A percentile compares a stretch with the other conserved stretches of the same genome.
These are phyloP conservation scores for Sicus ferrugineus DNA, from an alignment of 2,888 invertebrate genomes.

Conservation along the genomic window DNA sequence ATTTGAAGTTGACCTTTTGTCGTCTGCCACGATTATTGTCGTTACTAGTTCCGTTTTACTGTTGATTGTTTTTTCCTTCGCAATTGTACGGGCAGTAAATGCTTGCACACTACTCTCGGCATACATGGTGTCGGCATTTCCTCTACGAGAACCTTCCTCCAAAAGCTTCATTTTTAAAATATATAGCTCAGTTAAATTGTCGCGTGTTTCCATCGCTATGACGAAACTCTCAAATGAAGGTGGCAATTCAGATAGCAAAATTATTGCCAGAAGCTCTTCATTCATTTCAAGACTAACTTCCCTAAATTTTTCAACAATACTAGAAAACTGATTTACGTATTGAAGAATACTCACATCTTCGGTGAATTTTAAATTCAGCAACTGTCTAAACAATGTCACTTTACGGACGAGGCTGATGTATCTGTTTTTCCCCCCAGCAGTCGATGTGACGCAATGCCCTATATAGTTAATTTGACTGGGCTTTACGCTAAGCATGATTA, in stretches of 20 bases:
- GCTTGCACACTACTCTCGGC: constrained; percentile 26
- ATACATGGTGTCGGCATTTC: neutral
- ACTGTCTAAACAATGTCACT: neutral
- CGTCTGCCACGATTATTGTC: neutral
- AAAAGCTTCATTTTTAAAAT: constrained; percentile 36
- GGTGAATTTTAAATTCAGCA: constrained; percentile 2
- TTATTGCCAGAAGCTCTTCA: constrained; percentile 22
- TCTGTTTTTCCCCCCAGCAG: neutral
- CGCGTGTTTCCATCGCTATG: constrained; percentile 35
- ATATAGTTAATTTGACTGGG: neutral
- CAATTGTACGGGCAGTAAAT: constrained; percentile 24
- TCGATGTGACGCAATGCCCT: neutral
- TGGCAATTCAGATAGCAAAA: constrained; percentile 33
- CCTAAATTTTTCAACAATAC: constrained; percentile 20
- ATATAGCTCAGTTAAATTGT: constrained; percentile 34
- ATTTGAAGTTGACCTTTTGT: constrained; percentile 25
- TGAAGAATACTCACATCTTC: neutral
- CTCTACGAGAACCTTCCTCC: constrained; percentile 35
- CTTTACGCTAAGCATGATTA: neutral
- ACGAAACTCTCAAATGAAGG: constrained; percentile 36
- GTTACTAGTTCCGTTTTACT: neutral
- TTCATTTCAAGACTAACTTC: constrained; percentile 10
- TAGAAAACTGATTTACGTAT: neutral
- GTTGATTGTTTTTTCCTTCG: constrained; percentile 12
- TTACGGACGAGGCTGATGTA: constrained; percentile 5